A percentile compares a stretch with the other conserved stretches of the same genome.
These are phyloP conservation scores for Salminus brasiliensis DNA, from an alignment of 2,113 vertebrate species.

Conservation along the genomic window DNA sequence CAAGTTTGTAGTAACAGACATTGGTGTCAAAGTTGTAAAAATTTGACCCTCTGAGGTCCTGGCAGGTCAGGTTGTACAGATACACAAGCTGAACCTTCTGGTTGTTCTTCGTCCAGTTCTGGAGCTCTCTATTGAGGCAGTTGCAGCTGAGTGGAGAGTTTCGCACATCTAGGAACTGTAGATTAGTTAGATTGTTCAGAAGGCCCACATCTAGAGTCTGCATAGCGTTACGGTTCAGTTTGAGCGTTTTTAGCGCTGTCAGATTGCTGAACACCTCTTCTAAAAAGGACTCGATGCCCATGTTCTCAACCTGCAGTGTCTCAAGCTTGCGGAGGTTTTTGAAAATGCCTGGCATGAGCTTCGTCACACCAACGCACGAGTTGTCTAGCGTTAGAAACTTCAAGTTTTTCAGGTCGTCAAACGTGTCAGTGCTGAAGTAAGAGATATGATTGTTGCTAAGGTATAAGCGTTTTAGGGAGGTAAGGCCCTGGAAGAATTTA, in stretches of 20 bases:
- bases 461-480: constrained; percentile 66
- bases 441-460: constrained; percentile 74
- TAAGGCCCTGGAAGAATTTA: constrained; percentile 70
- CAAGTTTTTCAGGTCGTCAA: constrained; percentile 79
- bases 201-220: constrained; percentile 63
- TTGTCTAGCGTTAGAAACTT: constrained; percentile 71
- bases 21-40: constrained; percentile 77
- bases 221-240: constrained; percentile 81
- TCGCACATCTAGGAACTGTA: constrained; percentile 82
- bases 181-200: constrained; percentile 66
- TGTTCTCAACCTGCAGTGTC: constrained; percentile 77
- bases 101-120: constrained; percentile 69
- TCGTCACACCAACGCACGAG: constrained; percentile 68
- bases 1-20: constrained; percentile 79
- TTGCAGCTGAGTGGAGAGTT: constrained; percentile 81
- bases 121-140: constrained; percentile 66
- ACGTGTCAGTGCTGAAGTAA: constrained; percentile 66
- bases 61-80: constrained; percentile 63
- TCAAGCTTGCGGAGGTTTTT: constrained; percentile 77
- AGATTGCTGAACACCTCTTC: constrained; percentile 82
- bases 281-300: constrained; percentile 77
- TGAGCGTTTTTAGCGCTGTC: constrained; percentile 64
- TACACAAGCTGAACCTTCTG: constrained; percentile 77
- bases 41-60: constrained; percentile 48
- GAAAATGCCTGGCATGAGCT: constrained; percentile 78